Percentiles rank a stretch among this genome's conserved stretches.
These are phyloP conservation scores for Lasioglossum figueresi DNA, from an alignment of 2,888 invertebrate species.

Conservation along the genomic window DNA sequence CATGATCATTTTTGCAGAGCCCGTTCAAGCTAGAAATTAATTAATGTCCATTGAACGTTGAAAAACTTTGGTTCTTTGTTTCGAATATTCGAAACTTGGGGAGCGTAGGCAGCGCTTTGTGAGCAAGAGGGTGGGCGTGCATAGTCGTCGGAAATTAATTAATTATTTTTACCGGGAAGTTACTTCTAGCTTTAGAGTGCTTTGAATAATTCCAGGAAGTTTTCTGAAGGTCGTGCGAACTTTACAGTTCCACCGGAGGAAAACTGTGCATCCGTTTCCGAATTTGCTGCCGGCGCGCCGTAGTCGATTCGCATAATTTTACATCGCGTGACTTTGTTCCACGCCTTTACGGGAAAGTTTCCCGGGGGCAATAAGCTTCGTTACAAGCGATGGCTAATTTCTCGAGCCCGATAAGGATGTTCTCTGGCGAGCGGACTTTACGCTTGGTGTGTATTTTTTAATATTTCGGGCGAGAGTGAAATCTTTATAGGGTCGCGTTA, in stretches of 20 bases:
- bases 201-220: conserved; percentile 32
- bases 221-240: conserved; percentile 23
- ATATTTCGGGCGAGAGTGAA: conserved; percentile 22
- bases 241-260: conserved; percentile 26
- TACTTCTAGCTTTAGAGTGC: conserved; percentile 6
- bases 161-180: conserved; percentile 30
- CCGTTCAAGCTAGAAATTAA: background rate
- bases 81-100: background rate
- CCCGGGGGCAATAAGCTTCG: conserved; percentile 36
- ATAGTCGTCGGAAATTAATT: conserved; percentile 12
- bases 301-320: conserved; percentile 48
- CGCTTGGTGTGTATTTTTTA: conserved; percentile 16
- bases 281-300: conserved; percentile 35
- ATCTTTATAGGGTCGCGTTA: conserved; percentile 21
- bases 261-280: conserved; percentile 32
- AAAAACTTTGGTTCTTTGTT: background rate
- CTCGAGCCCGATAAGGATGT: conserved; percentile 25
- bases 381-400: conserved; percentile 22
- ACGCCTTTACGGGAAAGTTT: conserved; percentile 7
- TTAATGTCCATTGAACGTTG: background rate
- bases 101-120: background rate
- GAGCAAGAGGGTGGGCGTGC: background rate
- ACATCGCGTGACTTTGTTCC: conserved; percentile 26
- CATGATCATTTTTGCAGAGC: background rate
- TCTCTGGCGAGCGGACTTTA: background rate